Conservation (phyloP, 2,797 vertebrate genomes). For the Pristis pectinata region DNA sequence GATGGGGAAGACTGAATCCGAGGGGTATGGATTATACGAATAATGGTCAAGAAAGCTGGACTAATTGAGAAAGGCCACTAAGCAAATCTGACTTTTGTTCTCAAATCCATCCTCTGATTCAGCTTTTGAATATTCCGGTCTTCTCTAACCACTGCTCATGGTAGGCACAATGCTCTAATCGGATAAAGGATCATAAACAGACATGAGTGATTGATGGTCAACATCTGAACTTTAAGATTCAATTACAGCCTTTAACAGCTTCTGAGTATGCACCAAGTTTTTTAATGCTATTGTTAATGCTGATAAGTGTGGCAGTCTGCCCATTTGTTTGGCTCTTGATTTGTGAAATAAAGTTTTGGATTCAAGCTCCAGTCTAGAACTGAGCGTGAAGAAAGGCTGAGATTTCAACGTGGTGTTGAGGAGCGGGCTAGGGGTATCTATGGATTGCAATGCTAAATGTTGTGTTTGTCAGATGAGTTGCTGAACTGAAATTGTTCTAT, state of each 20-base stretch:
- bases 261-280: background rate
- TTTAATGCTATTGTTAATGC: slow-evolving; percentile 17
- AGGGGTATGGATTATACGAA: background rate
- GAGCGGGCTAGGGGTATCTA: too few species aligned
- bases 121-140: background rate
- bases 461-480: background rate
- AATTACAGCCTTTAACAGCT: slow-evolving; percentile 14
- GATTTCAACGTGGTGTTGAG: background rate
- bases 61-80: background rate
- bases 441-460: background rate
- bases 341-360: background rate
- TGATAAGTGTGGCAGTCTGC: background rate
- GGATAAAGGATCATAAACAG: background rate
- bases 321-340: background rate
- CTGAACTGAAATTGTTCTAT: background rate
- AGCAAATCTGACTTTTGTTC: background rate
- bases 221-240: background rate
- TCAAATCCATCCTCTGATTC: background rate
- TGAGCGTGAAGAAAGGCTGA: background rate
- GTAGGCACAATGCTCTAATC: background rate
- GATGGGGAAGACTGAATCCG: background rate
- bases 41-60: background rate
- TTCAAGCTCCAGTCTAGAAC: background rate
- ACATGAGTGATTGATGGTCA: background rate
- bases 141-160: background rate